Percentiles rank a stretch among this genome's conserved stretches.
Evolutionary conservation across 23 tunicate species (phyloP).

Genomic region (Ascidia mentula): DNA sequence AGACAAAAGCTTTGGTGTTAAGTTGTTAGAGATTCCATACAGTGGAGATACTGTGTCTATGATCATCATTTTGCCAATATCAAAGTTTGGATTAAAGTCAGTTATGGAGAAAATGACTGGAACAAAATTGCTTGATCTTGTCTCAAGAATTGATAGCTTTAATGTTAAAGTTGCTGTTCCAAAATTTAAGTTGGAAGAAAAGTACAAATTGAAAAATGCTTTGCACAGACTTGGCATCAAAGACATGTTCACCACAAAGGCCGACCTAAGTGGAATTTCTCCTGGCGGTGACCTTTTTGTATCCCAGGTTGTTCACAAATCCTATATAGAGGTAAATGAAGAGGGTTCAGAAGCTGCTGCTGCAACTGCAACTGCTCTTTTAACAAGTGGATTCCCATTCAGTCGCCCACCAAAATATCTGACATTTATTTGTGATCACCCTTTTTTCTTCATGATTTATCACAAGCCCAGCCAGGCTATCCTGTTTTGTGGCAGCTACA

Average conservation of each 20-base stretch:
- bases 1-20: slow-evolving; percentile 31
- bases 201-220: slow-evolving; percentile 20
- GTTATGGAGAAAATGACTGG: slow-evolving; percentile 24
- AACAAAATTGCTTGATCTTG: background rate
- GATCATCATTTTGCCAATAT: slow-evolving; percentile 50
- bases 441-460: slow-evolving; percentile 62
- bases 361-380: no score
- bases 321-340: slow-evolving; percentile 81
- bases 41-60: slow-evolving; percentile 46
- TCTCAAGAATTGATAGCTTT: background rate
- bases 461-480: slow-evolving; percentile 54
- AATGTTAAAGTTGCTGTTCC: slow-evolving; percentile 43
- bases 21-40: slow-evolving; percentile 62
- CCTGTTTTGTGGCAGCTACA: slow-evolving; percentile 63
- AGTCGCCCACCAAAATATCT: slow-evolving; percentile 15
- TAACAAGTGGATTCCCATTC: no score
- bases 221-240: slow-evolving; percentile 41
- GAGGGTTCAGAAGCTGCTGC: slow-evolving; percentile 97
- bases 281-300: slow-evolving; percentile 35
- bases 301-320: slow-evolving; percentile 62
- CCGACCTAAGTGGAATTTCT: slow-evolving; percentile 49
- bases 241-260: slow-evolving; percentile 37
- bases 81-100: slow-evolving; percentile 26
- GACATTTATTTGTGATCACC: slow-evolving; percentile 81
- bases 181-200: slow-evolving; percentile 48